Base-by-base conservation (phyloP, 2,888 invertebrate genomes). In the Nymphalis c-album region DNA sequence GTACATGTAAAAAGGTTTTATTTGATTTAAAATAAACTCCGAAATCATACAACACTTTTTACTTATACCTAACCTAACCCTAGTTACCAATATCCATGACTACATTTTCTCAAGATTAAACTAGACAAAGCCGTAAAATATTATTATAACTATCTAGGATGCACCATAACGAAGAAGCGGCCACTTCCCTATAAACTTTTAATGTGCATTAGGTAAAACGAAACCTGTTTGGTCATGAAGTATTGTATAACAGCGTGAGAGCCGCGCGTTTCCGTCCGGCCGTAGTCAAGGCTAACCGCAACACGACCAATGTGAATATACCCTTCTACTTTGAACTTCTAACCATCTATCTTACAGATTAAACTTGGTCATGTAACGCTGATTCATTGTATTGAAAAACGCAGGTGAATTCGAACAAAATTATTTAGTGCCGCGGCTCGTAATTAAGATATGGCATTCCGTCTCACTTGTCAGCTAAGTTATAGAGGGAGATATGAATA, bases 211-310 rank as follows among this genome's bases (percentile, higher is more conserved):
- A 75, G 75, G 76, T 77, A 76, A 79, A 77, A 75, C 72, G 73
- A 77, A 79, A 79, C 79, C 79, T 73, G 78, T 78, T 79, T 72
- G 64, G 64, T 72, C 72, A 71, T 76, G 73, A 77, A 74, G 78
- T 75, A 76, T 79, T 78, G 78, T 76, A 78, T 77, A 77, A 77
- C 76, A 74, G 59, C 77, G 78, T 77, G 78, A 74, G 78, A 77
- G 74, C 71, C 72, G 63, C 66, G 74, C 67, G 73, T 76, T 76
- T 73, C 73, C 76, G 74, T 73, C 74, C 77, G 74, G 72, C 73
- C 72, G 71, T 72, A 72, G 74, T 72, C 75, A 76, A 77, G 77
- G 77, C 73, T 76, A 76, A 73, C 75, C 75, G 71, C 76, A 76
- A 73, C 60, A 69, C 64, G 64, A 67, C 68, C 71, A 45, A 70